Conservation (phyloP, 2,888 invertebrate species). For the Troglohyphantes excavatus region DNA sequence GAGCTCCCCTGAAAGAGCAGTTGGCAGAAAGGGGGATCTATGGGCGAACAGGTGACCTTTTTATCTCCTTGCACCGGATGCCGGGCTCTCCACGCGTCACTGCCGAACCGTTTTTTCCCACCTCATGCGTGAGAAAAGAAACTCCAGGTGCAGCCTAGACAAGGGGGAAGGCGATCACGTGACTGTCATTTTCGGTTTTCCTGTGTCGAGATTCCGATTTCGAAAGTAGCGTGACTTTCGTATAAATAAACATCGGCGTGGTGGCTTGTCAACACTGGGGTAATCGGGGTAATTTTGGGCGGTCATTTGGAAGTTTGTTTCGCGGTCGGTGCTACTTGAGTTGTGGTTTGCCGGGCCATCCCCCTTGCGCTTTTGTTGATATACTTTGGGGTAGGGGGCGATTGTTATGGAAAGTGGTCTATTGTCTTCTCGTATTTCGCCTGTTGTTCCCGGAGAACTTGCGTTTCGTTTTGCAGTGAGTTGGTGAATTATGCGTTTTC, state of each 20-base stretch:
- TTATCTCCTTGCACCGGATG: conserved; percentile 38
- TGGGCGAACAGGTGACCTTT: conserved; percentile 61
- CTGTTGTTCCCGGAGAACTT: no score
- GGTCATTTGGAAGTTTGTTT: neutral
- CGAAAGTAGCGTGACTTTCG: conserved; percentile 1
- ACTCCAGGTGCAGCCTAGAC: conserved; percentile 66
- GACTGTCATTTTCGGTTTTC: conserved; percentile 49
- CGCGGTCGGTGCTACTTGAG: neutral
- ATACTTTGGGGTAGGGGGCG: no score
- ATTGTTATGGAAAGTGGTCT: no score
- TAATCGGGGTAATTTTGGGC: neutral
- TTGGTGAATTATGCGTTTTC: no score
- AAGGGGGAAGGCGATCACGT: conserved; percentile 25
- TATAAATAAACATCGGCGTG: conserved; percentile 8
- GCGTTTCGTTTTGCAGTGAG: no score
- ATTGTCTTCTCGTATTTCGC: no score
- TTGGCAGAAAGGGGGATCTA: conserved; percentile 36
- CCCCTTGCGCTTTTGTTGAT: no score
- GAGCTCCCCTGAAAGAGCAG: neutral
- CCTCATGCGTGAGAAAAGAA: conserved; percentile 70
- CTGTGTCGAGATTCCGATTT: conserved; percentile 32
- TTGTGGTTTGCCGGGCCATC: neutral
- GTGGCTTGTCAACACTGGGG: neutral
- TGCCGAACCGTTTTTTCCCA: conserved; percentile 71
- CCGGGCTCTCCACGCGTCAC: conserved; percentile 65